Base-by-base conservation (phyloP, 92 coral and sea anemone species). In the Siderastrea siderea region DNA sequence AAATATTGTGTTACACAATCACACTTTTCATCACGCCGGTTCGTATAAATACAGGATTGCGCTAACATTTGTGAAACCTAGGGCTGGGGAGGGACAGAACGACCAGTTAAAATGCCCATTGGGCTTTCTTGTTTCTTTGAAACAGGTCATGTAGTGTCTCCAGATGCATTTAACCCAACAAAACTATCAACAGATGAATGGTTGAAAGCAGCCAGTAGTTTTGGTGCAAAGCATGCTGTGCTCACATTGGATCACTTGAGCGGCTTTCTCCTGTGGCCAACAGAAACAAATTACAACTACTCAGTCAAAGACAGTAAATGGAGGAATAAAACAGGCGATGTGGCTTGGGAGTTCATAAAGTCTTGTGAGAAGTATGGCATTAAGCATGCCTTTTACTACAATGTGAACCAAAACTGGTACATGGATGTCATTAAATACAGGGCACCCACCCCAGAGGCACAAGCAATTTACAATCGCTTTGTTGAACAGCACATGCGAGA, bases 211-310 rank as follows among this genome's bases (percentile, higher is more conserved):
- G 97, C 95, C 15, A 80, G 69, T 44, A 94, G 95, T 69, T 94
- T 94, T 90, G 95, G 94, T 77, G 95, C 97, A 74, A 94, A 78
- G 57, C 89, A 85, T 69, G 95, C 86, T 2, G 89, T 91, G 12
- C 87, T 94, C 81, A 94, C 97, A 47, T 76, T 94, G 13, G 95
- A 89, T 51, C 95, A 94, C 78, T 92, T 92, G 19, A 92, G 97
- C 58, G 97, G 97, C 52, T 94, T 94, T 84, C 92, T 94, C 15
- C 84, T 94, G 11, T 94, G 97, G 97, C 95, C 97, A 1, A 92
- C 93, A 63, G 10, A 47, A 19, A 87, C 95, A 8, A 71, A 87
- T 61, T 94, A 92, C 90, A 89, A 92, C 92, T 94, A 92, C 77
- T 87, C 97, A 10, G 95, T 92, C 79, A 90, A 77, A 48, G 79